A percentile compares a stretch with the other conserved stretches of the same genome.
Evolutionary conservation across 2,113 vertebrate species (phyloP).

Genomic region (Peromyscus californicus): DNA sequence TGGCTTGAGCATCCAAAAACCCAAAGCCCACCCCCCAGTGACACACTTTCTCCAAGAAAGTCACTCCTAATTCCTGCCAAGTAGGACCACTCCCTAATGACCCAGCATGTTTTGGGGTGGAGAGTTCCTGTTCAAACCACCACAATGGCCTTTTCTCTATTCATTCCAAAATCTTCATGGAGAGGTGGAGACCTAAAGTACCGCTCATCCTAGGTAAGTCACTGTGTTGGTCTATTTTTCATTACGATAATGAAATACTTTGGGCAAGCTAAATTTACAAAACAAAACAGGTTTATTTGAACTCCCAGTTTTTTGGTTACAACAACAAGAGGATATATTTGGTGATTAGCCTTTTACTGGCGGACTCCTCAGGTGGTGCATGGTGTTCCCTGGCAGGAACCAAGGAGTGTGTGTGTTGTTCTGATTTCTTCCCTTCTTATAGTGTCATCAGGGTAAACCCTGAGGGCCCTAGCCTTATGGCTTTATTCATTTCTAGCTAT

Average conservation of each 20-base stretch:
- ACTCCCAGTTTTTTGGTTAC: not conserved
- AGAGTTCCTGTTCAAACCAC: not conserved
- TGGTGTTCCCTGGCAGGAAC: not conserved
- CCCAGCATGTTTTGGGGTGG: not conserved
- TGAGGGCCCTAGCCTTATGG: not conserved
- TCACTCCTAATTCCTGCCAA: not conserved
- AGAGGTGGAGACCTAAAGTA: not conserved
- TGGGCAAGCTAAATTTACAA: not conserved
- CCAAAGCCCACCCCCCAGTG: not conserved
- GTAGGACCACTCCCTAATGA: not conserved
- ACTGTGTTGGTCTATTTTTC: not conserved
- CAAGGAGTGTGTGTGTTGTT: not conserved
- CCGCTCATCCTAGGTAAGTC: not conserved
- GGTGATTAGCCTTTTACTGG: not conserved
- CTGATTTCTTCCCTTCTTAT: not conserved
- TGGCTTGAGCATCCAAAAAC: not conserved
- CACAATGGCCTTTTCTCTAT: not conserved
- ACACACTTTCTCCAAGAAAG: too few species aligned
- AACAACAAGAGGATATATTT: not conserved
- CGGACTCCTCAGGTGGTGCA: not conserved
- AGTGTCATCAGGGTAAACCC: not conserved
- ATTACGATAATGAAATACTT: not conserved
- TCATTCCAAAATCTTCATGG: not conserved
- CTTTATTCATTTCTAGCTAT: not conserved
- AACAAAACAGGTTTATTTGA: not conserved